phyloP scores from a whole-genome alignment of 2,888 invertebrate genomes.

The Lordiphosa fenestrarum region DNA sequence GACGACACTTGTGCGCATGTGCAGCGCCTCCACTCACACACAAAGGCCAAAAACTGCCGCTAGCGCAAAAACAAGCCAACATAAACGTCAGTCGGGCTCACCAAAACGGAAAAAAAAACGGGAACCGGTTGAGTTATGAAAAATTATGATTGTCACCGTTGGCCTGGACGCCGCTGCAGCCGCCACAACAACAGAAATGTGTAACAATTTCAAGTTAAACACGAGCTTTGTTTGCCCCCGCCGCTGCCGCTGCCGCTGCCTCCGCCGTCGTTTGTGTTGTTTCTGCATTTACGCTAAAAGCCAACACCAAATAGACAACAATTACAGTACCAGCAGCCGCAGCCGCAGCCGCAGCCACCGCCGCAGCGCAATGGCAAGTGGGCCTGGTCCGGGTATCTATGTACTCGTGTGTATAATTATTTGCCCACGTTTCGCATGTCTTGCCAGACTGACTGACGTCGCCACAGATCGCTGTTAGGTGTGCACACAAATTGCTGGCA shows the following conservation, averaged over 20 bases:
- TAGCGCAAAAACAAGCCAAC: conserved; percentile 52
- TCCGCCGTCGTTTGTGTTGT: conserved; percentile 24
- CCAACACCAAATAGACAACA: conserved; percentile 71
- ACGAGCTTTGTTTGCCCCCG: conserved; percentile 45
- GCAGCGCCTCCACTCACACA: conserved; percentile 34
- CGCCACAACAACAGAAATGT: conserved; percentile 40
- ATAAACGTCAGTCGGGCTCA: conserved; percentile 60
- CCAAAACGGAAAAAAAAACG: conserved; percentile 35
- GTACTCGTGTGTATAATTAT: conserved; percentile 52
- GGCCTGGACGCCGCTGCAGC: conserved; percentile 21
- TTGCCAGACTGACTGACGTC: conserved; percentile 71
- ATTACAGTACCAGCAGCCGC: conserved; percentile 55
- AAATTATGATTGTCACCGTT: conserved; percentile 74
- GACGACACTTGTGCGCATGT: conserved; percentile 68
- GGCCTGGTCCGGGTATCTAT: conserved; percentile 30
- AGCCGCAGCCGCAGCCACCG: conserved; percentile 17
- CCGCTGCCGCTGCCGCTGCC: conserved; percentile 6
- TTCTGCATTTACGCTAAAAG: conserved; percentile 68
- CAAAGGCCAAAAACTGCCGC: conserved; percentile 53
- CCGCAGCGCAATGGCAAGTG: conserved; percentile 45
- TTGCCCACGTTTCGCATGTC: conserved; percentile 71
- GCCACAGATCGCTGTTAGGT: conserved; percentile 15
- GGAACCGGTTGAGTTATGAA: conserved; percentile 66
- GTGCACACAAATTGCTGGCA: conserved; percentile 28
- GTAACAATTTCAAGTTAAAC: conserved; percentile 73